A percentile compares a stretch with the other conserved stretches of the same genome.
Conservation (phyloP, 1,140 invertebrate genomes). For the Pristionchus pacificus region DNA sequence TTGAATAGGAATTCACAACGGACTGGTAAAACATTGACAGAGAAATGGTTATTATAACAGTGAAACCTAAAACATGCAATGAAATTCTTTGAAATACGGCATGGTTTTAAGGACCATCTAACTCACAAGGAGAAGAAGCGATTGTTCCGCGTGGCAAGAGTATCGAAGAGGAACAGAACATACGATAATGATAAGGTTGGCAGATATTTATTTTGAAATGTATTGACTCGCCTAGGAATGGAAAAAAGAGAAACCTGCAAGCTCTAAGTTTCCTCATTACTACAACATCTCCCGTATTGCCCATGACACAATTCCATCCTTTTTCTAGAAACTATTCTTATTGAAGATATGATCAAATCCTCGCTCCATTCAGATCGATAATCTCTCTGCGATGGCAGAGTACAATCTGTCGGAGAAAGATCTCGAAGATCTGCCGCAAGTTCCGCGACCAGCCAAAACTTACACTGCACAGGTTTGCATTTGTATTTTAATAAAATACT, state of each 20-base stretch:
- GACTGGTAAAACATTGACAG: not conserved
- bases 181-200: constrained; percentile 48
- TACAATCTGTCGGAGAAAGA: constrained; percentile 15
- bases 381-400: constrained; percentile 15
- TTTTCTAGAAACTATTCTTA: not conserved
- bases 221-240: too few species aligned
- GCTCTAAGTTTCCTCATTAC: too few species aligned
- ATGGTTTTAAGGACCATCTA: too few species aligned
- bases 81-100: not conserved
- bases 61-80: not conserved
- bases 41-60: too few species aligned
- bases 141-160: constrained; percentile 41
- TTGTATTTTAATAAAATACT: not conserved
- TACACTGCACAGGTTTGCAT: constrained; percentile 9
- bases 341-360: too few species aligned
- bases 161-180: constrained; percentile 33
- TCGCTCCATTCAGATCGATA: constrained; percentile 20
- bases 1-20: not conserved
- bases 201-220: not conserved
- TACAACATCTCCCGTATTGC: too few species aligned
- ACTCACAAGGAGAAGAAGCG: constrained; percentile 22
- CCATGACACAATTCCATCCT: too few species aligned
- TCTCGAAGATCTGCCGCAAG: not conserved
- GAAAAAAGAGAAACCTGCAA: too few species aligned
- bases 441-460: constrained; percentile 32